Evolutionary conservation across 1,140 invertebrate species (phyloP).

Genomic region (Lepidostoma basale): DNA sequence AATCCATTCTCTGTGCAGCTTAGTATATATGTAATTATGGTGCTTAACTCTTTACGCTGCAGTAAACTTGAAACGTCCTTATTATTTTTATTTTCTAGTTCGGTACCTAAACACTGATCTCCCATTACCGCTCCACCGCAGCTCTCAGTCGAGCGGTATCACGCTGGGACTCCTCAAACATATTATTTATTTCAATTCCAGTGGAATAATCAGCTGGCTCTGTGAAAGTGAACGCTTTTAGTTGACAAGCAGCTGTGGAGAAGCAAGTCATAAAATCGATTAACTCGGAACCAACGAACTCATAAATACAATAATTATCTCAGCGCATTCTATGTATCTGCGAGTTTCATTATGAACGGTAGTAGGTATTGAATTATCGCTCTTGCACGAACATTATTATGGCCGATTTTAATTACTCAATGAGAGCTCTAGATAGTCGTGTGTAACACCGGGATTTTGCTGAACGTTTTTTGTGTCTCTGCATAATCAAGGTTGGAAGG

Average conservation of each 20-base stretch:
- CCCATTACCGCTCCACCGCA: slow-evolving; percentile 6
- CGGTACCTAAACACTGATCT: slow-evolving; percentile 1
- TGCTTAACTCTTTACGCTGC: not conserved
- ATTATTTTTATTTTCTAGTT: not conserved
- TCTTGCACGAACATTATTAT: not conserved
- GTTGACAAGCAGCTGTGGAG: not conserved
- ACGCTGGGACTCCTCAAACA: slow-evolving; percentile 12
- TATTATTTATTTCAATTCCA: slow-evolving; percentile 8
- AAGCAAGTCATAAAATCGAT: slow-evolving; percentile 3
- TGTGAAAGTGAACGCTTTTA: not conserved
- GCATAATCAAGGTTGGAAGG: not conserved
- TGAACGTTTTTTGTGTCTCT: not conserved
- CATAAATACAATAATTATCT: slow-evolving; percentile 2
- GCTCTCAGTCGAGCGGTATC: not conserved
- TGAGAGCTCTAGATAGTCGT: not conserved
- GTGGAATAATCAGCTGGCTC: not conserved
- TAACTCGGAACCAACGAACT: slow-evolving; percentile 2
- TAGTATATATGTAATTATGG: not conserved
- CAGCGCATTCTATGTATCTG: not conserved
- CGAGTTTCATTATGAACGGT: too few relatives aligned
- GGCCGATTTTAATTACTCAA: not conserved
- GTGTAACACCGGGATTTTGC: not conserved
- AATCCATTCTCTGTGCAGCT: not conserved
- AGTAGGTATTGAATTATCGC: not conserved
- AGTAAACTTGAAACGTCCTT: not conserved